phyloP scores from a whole-genome alignment of 2,888 invertebrate genomes.

The Caprella mutica region DNA sequence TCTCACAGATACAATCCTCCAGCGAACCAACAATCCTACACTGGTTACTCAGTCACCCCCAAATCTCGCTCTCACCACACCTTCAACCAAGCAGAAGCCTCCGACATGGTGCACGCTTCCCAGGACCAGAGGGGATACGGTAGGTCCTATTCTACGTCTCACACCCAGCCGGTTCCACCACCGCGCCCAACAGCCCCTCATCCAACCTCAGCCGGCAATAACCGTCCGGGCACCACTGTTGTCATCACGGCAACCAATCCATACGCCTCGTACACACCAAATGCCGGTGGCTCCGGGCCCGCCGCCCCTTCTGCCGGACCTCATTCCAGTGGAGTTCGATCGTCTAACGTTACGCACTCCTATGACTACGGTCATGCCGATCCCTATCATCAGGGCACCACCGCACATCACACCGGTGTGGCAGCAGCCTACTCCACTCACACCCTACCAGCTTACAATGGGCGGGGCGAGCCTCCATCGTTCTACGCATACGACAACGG shows the following conservation, averaged over 20 bases:
- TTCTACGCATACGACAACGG: slow-evolving; percentile 8
- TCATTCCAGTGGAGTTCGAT: slow-evolving; percentile 12
- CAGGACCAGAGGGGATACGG: neutral
- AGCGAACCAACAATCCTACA: slow-evolving; percentile 7
- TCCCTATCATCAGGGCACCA: slow-evolving; percentile 9
- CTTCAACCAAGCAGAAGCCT: slow-evolving; percentile 6
- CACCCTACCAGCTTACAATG: slow-evolving; percentile 11
- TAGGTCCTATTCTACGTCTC: slow-evolving; percentile 13
- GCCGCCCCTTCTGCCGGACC: too few species aligned
- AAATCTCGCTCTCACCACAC: slow-evolving; percentile 9
- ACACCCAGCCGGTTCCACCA: slow-evolving; percentile 12
- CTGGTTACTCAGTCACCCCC: slow-evolving; percentile 5
- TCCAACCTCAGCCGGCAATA: neutral
- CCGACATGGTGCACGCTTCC: slow-evolving; percentile 8
- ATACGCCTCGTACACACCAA: slow-evolving; percentile 1
- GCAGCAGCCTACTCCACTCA: slow-evolving; percentile 9
- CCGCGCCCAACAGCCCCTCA: slow-evolving; percentile 11
- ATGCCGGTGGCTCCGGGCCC: slow-evolving; percentile 3
- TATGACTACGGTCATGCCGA: slow-evolving; percentile 7
- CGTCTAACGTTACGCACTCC: slow-evolving; percentile 9
- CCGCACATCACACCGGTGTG: neutral
- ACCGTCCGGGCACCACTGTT: slow-evolving; percentile 5
- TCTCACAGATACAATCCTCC: slow-evolving; percentile 7
- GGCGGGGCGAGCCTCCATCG: slow-evolving; percentile 6
- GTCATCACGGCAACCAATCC: slow-evolving; percentile 13